These are phyloP conservation scores for Pogona vitticeps DNA, from an alignment of 2,113 vertebrate genomes.

Conservation along the genomic window DNA sequence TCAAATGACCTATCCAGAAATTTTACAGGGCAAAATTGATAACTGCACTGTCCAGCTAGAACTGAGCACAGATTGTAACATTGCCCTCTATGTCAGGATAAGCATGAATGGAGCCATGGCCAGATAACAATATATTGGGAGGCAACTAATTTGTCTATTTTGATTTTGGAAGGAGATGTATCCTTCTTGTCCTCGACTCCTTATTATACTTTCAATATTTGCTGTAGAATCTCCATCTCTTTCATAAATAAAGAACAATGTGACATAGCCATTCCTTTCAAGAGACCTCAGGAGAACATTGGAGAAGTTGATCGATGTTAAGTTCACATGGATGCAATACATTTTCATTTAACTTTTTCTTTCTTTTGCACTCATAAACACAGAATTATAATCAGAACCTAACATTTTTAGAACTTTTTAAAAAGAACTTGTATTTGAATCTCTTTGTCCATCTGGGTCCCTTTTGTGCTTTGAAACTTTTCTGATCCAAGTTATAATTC, in stretches of 20 bases:
- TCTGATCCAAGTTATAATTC: not conserved
- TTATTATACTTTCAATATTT: not conserved
- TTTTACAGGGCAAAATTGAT: no score
- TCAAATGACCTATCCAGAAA: no score
- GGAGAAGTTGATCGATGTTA: constrained; percentile 25
- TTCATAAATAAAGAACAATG: not conserved
- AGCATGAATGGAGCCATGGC: not conserved
- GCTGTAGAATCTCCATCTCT: not conserved
- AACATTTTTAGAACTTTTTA: no score
- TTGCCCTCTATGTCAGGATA: not conserved
- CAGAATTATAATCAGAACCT: no score
- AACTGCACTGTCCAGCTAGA: no score
- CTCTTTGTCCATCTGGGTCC: no score
- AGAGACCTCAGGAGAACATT: constrained; percentile 9
- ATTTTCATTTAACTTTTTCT: constrained; percentile 14
- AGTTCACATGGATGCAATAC: constrained; percentile 3
- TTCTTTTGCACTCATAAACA: constrained; percentile 17
- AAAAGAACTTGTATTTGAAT: no score
- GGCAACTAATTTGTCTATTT: not conserved
- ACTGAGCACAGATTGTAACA: no score
- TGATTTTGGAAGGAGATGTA: not conserved
- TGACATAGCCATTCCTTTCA: not conserved
- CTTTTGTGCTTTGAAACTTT: no score
- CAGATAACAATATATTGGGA: not conserved
- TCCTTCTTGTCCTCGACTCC: not conserved